Percentiles rank a stretch among this genome's conserved stretches.
phyloP scores from a whole-genome alignment of 2,888 invertebrate genomes.

The Epistrophe grossulariae region DNA sequence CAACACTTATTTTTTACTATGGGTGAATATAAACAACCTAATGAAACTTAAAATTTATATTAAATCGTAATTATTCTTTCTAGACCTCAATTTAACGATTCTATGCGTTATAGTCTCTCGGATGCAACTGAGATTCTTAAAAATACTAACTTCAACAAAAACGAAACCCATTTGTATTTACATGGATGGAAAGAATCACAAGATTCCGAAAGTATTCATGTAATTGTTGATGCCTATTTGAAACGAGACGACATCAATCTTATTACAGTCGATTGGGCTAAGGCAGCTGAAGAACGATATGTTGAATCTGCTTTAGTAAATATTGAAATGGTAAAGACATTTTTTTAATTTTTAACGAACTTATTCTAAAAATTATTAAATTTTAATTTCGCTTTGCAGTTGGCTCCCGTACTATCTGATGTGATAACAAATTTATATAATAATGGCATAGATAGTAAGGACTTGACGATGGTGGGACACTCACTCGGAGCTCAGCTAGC shows the following conservation, averaged over 20 bases:
- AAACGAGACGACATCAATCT: slow-evolving; percentile 75
- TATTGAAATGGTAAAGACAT: slow-evolving; percentile 35
- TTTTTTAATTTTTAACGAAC: too few relatives aligned
- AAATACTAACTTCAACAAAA: slow-evolving; percentile 40
- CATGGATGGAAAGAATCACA: slow-evolving; percentile 85
- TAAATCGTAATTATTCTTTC: background rate
- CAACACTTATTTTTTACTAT: slow-evolving; percentile 55
- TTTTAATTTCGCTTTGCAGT: slow-evolving; percentile 12
- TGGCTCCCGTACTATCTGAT: slow-evolving; percentile 39
- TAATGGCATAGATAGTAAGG: slow-evolving; percentile 36
- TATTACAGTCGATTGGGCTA: slow-evolving; percentile 76
- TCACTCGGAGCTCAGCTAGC: slow-evolving; percentile 65
- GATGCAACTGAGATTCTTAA: slow-evolving; percentile 44
- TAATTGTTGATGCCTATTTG: slow-evolving; percentile 76
- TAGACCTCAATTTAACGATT: slow-evolving; percentile 47
- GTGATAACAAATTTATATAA: slow-evolving; percentile 25
- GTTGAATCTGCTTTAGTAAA: slow-evolving; percentile 42
- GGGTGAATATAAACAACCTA: slow-evolving; percentile 31
- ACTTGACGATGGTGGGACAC: slow-evolving; percentile 46
- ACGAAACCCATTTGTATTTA: slow-evolving; percentile 84
- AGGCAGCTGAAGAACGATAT: slow-evolving; percentile 55
- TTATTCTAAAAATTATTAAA: too few relatives aligned
- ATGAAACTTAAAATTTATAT: background rate
- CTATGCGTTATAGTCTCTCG: slow-evolving; percentile 29
- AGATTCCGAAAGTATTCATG: slow-evolving; percentile 84